Conservation (phyloP, 2,797 vertebrate species). For the Rousettus madagascariensis region DNA sequence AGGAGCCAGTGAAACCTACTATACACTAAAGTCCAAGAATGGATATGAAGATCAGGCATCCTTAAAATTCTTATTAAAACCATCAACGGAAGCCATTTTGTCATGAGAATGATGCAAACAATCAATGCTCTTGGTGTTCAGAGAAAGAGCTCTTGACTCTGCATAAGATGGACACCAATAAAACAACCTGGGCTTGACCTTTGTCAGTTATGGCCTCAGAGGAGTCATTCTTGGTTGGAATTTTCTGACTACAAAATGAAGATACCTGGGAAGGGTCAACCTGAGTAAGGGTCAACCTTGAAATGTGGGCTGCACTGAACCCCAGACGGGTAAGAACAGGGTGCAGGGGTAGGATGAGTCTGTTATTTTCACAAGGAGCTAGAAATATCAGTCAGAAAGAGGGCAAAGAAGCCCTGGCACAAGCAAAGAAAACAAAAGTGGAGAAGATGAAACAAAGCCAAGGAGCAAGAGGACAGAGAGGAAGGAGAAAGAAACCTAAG, state of each 20-base stretch:
- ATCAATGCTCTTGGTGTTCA: background rate
- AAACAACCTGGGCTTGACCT: background rate
- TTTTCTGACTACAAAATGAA: background rate
- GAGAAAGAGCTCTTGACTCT: background rate
- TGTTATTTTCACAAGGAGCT: background rate
- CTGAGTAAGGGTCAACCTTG: no score
- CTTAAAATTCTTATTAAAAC: background rate
- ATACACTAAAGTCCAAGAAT: background rate
- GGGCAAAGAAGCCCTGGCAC: background rate
- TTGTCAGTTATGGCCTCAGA: background rate
- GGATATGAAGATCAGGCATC: background rate
- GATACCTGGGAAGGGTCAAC: background rate
- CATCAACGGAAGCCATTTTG: background rate
- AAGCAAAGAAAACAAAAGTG: background rate
- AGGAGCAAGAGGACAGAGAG: background rate
- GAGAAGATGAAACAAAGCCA: background rate
- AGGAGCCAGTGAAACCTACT: background rate
- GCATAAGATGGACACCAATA: background rate
- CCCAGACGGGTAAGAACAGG: background rate
- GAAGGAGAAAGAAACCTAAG: background rate
- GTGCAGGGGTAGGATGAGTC: background rate
- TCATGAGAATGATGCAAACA: background rate
- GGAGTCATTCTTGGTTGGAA: background rate
- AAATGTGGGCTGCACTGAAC: background rate
- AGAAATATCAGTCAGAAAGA: background rate